These are phyloP conservation scores for Philhelius pedissequus DNA, from an alignment of 2,888 invertebrate species.

Conservation along the genomic window DNA sequence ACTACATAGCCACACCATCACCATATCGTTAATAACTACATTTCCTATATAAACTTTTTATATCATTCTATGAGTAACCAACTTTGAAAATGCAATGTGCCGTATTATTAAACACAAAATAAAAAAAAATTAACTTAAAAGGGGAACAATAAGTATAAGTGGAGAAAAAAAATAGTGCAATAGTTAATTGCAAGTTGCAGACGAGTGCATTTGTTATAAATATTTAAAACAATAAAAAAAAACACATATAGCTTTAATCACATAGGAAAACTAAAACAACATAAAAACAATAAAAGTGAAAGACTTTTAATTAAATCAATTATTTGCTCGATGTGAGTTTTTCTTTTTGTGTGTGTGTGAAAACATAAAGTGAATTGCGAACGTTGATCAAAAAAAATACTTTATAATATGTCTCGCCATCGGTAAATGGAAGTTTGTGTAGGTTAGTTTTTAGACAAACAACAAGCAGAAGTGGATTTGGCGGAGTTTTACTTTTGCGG, in stretches of 20 bases:
- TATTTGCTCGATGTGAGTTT: slow-evolving; percentile 55
- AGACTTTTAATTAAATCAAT: slow-evolving; percentile 66
- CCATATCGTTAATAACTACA: slow-evolving; percentile 7
- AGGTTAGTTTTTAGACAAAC: too few species aligned
- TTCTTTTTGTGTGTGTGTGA: slow-evolving; percentile 47
- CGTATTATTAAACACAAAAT: slow-evolving; percentile 52
- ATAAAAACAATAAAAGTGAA: slow-evolving; percentile 36
- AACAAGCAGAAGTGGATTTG: too few species aligned
- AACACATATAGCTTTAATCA: background rate
- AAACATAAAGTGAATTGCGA: slow-evolving; percentile 35
- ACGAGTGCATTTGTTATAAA: slow-evolving; percentile 52
- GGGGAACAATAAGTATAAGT: slow-evolving; percentile 4
- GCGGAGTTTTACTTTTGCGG: too few species aligned
- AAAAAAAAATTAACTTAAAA: background rate
- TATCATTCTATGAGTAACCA: slow-evolving; percentile 60
- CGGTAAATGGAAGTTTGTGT: too few species aligned
- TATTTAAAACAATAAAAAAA: slow-evolving; percentile 1
- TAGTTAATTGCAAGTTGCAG: slow-evolving; percentile 61
- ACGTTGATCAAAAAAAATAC: too few species aligned
- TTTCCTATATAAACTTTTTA: slow-evolving; percentile 26
- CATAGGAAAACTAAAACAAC: background rate
- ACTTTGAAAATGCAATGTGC: slow-evolving; percentile 49
- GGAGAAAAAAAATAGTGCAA: slow-evolving; percentile 24
- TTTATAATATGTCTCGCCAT: slow-evolving; percentile 8
- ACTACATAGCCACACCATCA: background rate